phyloP scores from a whole-genome alignment of 1,140 invertebrate genomes.

The Bemisia tabaci region DNA sequence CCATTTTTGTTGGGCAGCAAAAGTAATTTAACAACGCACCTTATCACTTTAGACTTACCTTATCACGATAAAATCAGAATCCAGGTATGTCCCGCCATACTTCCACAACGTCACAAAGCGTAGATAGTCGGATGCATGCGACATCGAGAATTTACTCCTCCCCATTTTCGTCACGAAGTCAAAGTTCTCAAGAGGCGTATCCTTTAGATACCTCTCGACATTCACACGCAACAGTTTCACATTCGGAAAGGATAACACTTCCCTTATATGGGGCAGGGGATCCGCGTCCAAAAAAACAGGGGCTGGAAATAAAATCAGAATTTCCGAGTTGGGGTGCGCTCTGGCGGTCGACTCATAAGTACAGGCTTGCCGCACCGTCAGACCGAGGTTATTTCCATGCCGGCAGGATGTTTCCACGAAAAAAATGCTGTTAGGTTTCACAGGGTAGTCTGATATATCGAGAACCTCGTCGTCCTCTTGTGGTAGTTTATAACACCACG shows the following conservation, averaged over 20 bases:
- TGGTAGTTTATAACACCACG: neutral
- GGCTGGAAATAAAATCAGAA: conserved; percentile 22
- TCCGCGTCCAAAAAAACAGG: conserved; percentile 12
- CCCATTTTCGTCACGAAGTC: conserved; percentile 36
- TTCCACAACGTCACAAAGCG: conserved; percentile 58
- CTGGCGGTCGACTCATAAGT: conserved; percentile 28
- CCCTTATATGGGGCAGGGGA: conserved; percentile 22
- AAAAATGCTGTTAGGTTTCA: conserved; percentile 18
- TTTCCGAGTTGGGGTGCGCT: conserved; percentile 19
- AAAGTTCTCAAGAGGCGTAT: conserved; percentile 46
- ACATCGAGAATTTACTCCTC: conserved; percentile 38
- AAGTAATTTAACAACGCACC: too few species aligned
- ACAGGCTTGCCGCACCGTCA: conserved; percentile 27
- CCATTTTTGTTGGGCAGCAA: too few species aligned
- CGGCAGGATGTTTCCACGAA: conserved; percentile 24
- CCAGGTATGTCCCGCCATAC: conserved; percentile 61
- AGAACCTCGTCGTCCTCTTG: neutral
- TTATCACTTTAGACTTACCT: conserved; percentile 32
- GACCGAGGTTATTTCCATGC: conserved; percentile 11
- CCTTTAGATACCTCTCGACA: conserved; percentile 39
- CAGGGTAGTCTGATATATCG: neutral
- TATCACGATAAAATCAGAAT: conserved; percentile 56
- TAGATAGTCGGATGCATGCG: conserved; percentile 52
- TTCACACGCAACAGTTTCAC: conserved; percentile 39
- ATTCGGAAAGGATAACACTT: conserved; percentile 40